Evolutionary conservation across 2,888 invertebrate genomes (phyloP).

Genomic region (Pollenia angustigena): DNA sequence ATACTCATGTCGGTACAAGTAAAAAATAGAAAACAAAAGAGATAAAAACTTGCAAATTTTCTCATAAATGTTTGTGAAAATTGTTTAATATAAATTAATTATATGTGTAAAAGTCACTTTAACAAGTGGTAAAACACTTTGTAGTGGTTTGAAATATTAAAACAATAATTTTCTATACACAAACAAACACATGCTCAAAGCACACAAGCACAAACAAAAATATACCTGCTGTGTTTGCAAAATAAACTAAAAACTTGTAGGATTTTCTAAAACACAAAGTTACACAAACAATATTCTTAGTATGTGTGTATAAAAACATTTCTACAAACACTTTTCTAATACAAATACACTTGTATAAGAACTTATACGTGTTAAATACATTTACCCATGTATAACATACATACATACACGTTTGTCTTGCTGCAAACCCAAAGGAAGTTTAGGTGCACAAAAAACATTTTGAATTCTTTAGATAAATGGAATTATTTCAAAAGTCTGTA

Average conservation of each 20-base stretch:
- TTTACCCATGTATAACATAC: neutral
- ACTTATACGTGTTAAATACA: neutral
- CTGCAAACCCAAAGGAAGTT: constrained; percentile 41
- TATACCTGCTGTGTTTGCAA: constrained; percentile 48
- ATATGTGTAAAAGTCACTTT: constrained; percentile 68
- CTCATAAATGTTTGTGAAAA: constrained; percentile 62
- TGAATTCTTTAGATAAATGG: constrained; percentile 55
- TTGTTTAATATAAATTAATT: constrained; percentile 68
- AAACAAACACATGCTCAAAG: neutral
- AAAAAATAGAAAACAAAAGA: neutral
- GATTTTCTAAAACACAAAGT: constrained; percentile 13
- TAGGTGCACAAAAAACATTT: constrained; percentile 12
- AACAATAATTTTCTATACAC: constrained; percentile 59
- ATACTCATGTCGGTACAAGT: neutral
- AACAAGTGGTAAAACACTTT: constrained; percentile 70
- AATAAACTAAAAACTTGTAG: constrained; percentile 24
- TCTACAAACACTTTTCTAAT: neutral
- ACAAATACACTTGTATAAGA: neutral
- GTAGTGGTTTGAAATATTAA: constrained; percentile 71
- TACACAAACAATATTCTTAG: constrained; percentile 9
- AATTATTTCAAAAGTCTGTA: constrained; percentile 62
- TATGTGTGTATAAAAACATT: neutral
- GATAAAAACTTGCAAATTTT: constrained; percentile 34
- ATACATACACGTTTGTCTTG: neutral
- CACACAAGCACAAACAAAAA: neutral